Evolutionary conservation across 2,113 vertebrate species (phyloP).

Genomic region (Centropristis striata): DNA sequence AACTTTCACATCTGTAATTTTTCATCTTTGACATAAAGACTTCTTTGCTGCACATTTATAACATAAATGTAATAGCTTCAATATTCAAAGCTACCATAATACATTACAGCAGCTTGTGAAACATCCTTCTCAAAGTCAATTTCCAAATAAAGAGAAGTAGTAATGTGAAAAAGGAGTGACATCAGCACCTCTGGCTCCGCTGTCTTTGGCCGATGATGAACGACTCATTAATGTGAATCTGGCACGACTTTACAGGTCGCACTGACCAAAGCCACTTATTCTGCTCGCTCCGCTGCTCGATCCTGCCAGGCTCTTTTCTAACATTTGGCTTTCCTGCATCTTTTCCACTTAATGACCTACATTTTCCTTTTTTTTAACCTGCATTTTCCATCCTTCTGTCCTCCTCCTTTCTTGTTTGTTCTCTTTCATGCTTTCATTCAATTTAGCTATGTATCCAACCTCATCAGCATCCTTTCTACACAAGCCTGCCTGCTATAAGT

Average conservation of each 20-base stretch:
- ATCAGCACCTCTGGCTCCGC: slow-evolving; percentile 48
- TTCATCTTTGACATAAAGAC: background rate
- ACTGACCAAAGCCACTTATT: slow-evolving; percentile 42
- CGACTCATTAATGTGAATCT: slow-evolving; percentile 44
- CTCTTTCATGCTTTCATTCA: background rate
- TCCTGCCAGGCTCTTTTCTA: slow-evolving; percentile 16
- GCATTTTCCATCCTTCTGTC: slow-evolving; percentile 47
- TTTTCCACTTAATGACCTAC: slow-evolving; percentile 1
- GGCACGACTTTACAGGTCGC: slow-evolving; percentile 32
- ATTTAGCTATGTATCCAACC: background rate
- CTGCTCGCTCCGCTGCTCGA: background rate
- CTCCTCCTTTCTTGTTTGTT: background rate
- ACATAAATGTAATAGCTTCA: background rate
- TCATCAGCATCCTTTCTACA: slow-evolving; percentile 14
- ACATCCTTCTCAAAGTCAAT: slow-evolving; percentile 22
- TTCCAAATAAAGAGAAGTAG: slow-evolving; percentile 30
- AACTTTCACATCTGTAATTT: background rate
- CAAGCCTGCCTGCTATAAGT: no score
- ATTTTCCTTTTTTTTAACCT: slow-evolving; percentile 26
- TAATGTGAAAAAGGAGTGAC: slow-evolving; percentile 37
- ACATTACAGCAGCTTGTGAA: slow-evolving; percentile 31
- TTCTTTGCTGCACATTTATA: background rate
- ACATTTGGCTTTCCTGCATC: slow-evolving; percentile 17
- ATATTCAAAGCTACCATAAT: background rate
- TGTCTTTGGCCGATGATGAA: slow-evolving; percentile 29